Evolutionary conservation across 2,113 vertebrate species (phyloP), one percentile per base, ranked within the genome.

Genomic region (Sula dactylatra): DNA sequence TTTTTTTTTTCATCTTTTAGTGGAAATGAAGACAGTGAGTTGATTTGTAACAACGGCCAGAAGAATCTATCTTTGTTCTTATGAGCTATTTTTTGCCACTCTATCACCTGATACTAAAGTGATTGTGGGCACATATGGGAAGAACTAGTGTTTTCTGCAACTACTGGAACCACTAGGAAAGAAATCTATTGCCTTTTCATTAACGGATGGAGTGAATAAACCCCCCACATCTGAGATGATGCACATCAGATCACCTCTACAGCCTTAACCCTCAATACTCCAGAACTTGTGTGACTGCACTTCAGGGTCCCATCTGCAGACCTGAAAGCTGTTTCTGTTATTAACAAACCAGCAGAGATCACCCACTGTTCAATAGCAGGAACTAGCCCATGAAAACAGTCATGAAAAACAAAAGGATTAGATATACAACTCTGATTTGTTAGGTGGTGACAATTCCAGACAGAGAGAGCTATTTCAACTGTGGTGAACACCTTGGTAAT

Each of bases 161-260:
- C 34, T 10, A 1, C 0, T 65, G 62, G 29, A 59, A 25, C 26
- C 58, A 16, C 26, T 11, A 47, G 59, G 21, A 84, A 78, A 32
- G 34, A 22, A 84, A 88, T 38, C 25, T 62, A 50, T 73, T 19
- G 10, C 47, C 79, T 77, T 77, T 34, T 31, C 52, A 36, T 56
- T 59, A 64, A n/a, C 12, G 24, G 2, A 44, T 3, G n/a, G 44
- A 76, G 25, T 2, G 3, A 81, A 67, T 3, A 82, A 71, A 6
- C 2, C 2, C 9, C 25, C 34, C 13, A 4, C 25, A n/a, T 2
- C 45, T 45, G 50, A 14, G 42, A 8, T 38, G 2, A 32, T 4
- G 2, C 42, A 29, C 66, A 80, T 3, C 15, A 54, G 27, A 61
- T 49, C 11, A 9, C 14, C 26, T 24, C 16, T 10, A 6, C 54